A percentile compares a stretch with the other conserved stretches of the same genome.
Conservation (phyloP, 2,113 vertebrate species). For the Sterrhoptilus dennistouni region DNA sequence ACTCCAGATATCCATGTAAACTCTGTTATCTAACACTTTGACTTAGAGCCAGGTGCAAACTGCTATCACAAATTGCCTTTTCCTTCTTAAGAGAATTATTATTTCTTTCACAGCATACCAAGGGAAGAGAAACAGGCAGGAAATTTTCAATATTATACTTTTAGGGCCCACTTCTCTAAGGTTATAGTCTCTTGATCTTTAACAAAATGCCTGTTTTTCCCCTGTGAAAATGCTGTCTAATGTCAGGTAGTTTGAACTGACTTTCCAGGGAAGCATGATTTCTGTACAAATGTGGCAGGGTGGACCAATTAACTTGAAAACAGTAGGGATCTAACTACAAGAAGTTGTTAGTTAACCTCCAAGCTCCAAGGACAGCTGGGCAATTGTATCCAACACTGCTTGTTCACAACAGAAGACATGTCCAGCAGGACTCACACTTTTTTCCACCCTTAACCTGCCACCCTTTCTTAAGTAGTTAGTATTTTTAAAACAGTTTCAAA, state of each 20-base stretch:
- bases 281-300: neutral
- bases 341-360: neutral
- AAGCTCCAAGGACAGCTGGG: neutral
- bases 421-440: neutral
- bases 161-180: neutral
- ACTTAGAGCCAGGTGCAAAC: neutral
- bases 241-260: neutral
- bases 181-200: neutral
- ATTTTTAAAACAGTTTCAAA: neutral
- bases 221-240: neutral
- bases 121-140: neutral
- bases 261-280: neutral
- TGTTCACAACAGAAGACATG: neutral
- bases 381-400: neutral
- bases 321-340: neutral
- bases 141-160: neutral
- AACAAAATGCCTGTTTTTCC: neutral
- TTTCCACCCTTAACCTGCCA: neutral
- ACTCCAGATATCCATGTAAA: neutral
- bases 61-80: neutral
- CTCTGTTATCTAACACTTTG: neutral
- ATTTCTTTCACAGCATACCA: neutral
- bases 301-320: conserved; percentile 16
- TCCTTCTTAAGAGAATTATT: neutral
- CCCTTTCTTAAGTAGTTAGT: neutral